Percentiles rank a stretch among this genome's conserved stretches.
Conservation (phyloP, 2,797 vertebrate genomes). For the Gallinago solitaria region DNA sequence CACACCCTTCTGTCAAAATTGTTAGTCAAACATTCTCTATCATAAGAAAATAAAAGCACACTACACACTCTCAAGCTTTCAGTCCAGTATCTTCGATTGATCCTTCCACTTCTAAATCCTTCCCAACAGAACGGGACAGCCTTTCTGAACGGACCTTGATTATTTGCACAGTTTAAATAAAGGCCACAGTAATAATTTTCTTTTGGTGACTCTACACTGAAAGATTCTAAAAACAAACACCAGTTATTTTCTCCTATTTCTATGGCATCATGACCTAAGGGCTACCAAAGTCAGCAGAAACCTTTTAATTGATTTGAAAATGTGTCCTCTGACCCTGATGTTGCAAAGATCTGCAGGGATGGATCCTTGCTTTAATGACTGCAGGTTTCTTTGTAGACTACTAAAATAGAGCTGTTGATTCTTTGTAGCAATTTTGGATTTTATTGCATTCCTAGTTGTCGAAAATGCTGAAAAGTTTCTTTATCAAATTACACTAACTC, state of each 20-base stretch:
- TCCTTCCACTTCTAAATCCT: not conserved
- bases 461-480: not conserved
- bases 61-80: not conserved
- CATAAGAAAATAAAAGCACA: not conserved
- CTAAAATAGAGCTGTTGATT: not conserved
- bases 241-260: not conserved
- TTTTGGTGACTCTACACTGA: not conserved
- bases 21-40: not conserved
- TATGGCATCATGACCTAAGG: not conserved
- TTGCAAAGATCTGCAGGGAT: not conserved
- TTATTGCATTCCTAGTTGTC: not conserved
- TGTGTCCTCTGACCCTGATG: not conserved
- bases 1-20: not conserved
- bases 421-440: not conserved
- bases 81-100: not conserved
- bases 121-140: not conserved
- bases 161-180: not conserved
- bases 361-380: not conserved
- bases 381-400: not conserved
- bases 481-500: not conserved
- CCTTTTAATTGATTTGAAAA: not conserved
- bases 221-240: not conserved
- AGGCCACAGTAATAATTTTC: not conserved
- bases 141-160: not conserved
- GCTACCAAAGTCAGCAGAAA: not conserved